phyloP scores from a whole-genome alignment of 1,140 invertebrate genomes.

The Bombus polaris region DNA sequence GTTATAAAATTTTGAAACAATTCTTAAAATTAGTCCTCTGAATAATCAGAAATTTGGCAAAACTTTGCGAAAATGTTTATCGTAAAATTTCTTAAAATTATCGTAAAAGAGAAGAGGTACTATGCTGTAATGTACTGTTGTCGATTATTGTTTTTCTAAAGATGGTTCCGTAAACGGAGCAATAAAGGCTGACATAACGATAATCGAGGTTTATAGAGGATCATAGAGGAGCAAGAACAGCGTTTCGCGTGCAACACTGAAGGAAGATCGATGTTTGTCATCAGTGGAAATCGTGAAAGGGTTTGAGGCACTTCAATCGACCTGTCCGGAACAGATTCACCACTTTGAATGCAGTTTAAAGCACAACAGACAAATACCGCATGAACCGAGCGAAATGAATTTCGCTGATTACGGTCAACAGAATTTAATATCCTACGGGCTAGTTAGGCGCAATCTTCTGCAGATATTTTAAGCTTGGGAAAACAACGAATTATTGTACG shows the following conservation, averaged over 20 bases:
- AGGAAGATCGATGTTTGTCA: slow-evolving; percentile 36
- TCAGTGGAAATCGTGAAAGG: slow-evolving; percentile 34
- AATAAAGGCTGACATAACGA: slow-evolving; percentile 7
- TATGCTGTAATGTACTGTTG: background rate
- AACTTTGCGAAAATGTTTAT: too few species aligned
- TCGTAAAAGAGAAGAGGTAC: background rate
- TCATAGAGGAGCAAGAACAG: background rate
- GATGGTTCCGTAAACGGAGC: background rate
- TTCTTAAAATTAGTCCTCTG: too few species aligned
- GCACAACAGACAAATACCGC: slow-evolving; percentile 33
- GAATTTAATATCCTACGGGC: slow-evolving; percentile 26
- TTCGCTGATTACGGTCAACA: slow-evolving; percentile 21
- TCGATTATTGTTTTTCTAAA: background rate
- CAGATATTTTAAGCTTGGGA: slow-evolving; percentile 19
- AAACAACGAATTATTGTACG: background rate
- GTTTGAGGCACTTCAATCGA: slow-evolving; percentile 23
- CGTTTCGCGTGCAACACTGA: slow-evolving; percentile 16
- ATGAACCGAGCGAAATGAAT: slow-evolving; percentile 35
- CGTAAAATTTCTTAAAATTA: too few species aligned
- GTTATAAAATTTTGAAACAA: too few species aligned
- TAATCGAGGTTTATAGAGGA: slow-evolving; percentile 12
- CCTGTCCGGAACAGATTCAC: slow-evolving; percentile 30
- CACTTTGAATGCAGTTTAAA: slow-evolving; percentile 28
- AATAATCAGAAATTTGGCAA: too few species aligned
- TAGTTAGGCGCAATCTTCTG: slow-evolving; percentile 11